Base-by-base conservation (phyloP, 2,797 vertebrate species). In the Etheostoma nigrum region DNA sequence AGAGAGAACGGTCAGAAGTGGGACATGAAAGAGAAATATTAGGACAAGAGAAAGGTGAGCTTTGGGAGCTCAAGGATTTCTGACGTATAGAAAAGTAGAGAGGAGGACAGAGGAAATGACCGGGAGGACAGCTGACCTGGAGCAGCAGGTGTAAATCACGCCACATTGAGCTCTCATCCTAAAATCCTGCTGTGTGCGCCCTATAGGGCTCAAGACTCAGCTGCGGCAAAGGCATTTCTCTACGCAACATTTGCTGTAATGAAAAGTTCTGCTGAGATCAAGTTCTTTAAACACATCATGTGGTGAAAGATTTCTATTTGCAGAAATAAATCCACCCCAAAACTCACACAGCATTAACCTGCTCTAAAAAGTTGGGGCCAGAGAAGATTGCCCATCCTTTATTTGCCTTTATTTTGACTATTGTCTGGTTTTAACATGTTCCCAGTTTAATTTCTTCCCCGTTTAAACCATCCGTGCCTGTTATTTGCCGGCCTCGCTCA, bases 401-500 rank as follows among this genome's bases (percentile, higher is more conserved):
- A 86, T 58, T 79, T 72, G 84, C 85, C 79, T 75, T 83, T 74
- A 78, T 90, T 89, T 85, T 60, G 49, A 82, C 81, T 25, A 60
- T 64, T 72, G 21, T 72, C 45, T 52, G 40, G 21, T 57, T 74
- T 80, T 47, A 54, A 59, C 51, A 40, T 54, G 58, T 74, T 70
- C 72, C 48, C 54, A 16, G 13, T 76, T 83, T 61, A 67, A 78
- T 70, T 44, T 73, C 25, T 52, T 68, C 63, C 3, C 25, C 48
- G 40, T 80, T 60, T 73, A 42, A 81, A 45, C 52, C 65, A 13
- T 45, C 58, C 2, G 0, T 19, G n/a, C 63, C 71, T 11, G 51
- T 73, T 61, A 71, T 78, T 78, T 70, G 42, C 64, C 23, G 48
- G 60, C 53, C 13, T 71, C 15, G 4, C 42, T 23, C 63, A 9